These are phyloP conservation scores for Ornithoptera priamus DNA, from an alignment of 2,888 invertebrate species.

Conservation along the genomic window DNA sequence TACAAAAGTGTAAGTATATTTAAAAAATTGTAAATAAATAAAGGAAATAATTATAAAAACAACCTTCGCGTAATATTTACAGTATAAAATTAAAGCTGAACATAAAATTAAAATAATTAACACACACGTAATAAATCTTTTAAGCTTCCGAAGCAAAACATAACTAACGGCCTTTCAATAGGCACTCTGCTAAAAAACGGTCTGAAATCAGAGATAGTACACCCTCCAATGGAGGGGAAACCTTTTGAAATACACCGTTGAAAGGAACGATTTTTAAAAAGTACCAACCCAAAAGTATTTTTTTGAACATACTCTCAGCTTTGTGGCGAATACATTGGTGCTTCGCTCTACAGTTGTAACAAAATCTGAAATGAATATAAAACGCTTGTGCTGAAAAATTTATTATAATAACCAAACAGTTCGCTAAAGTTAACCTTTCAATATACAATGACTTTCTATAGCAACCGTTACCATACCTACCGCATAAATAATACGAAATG, in stretches of 20 bases:
- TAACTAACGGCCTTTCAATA: conserved; percentile 18
- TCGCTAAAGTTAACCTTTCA: too few species aligned
- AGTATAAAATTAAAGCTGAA: background rate
- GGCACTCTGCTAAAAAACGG: conserved; percentile 14
- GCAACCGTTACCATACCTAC: too few species aligned
- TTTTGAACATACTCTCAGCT: background rate
- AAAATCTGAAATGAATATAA: background rate
- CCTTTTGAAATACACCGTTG: conserved; percentile 13
- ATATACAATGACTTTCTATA: too few species aligned
- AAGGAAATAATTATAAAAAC: too few species aligned
- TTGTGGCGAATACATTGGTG: background rate
- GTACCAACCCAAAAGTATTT: conserved; percentile 17
- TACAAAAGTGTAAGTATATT: too few species aligned
- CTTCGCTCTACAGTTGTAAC: background rate
- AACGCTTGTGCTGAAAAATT: background rate
- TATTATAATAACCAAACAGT: background rate
- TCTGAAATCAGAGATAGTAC: conserved; percentile 11
- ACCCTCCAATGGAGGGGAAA: conserved; percentile 15
- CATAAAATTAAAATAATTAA: background rate
- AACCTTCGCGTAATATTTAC: too few species aligned
- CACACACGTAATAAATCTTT: background rate
- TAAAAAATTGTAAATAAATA: too few species aligned
- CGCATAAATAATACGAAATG: too few species aligned
- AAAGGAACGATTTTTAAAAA: conserved; percentile 14
- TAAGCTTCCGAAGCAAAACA: conserved; percentile 1